phyloP scores from a whole-genome alignment of 2,797 vertebrate genomes.

The Eulemur mongoz region DNA sequence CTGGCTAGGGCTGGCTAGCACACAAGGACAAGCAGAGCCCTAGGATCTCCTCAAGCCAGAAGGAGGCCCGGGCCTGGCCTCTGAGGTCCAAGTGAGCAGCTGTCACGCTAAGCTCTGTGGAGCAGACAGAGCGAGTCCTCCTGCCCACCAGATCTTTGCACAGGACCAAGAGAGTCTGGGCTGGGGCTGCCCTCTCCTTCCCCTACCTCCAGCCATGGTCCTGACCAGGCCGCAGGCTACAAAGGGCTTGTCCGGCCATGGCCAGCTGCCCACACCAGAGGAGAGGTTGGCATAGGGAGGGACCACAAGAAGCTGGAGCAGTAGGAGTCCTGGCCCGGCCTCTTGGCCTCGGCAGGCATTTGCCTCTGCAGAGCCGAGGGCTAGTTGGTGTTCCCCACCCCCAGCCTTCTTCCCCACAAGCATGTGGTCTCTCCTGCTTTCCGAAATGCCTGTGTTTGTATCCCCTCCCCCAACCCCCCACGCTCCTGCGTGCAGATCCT shows the following conservation, averaged over 20 bases:
- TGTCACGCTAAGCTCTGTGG: conserved; percentile 40
- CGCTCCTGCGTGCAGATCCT: conserved; percentile 34
- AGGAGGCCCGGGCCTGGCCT: conserved; percentile 66
- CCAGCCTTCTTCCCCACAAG: conserved; percentile 32
- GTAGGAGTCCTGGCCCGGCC: background rate
- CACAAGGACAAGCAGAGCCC: background rate
- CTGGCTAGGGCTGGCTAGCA: background rate
- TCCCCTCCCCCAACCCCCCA: conserved; percentile 69
- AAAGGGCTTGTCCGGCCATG: background rate
- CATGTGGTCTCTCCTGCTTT: conserved; percentile 54
- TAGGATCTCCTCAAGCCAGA: conserved; percentile 73
- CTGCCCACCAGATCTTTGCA: background rate
- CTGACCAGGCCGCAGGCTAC: background rate
- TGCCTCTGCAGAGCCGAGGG: background rate
- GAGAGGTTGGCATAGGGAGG: background rate
- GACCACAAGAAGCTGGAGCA: background rate
- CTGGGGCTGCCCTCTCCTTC: conserved; percentile 71
- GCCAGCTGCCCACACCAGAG: background rate
- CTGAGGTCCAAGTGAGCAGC: conserved; percentile 79
- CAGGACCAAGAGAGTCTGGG: conserved; percentile 80
- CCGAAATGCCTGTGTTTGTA: conserved; percentile 31
- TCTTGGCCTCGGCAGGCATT: background rate
- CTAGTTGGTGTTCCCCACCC: background rate
- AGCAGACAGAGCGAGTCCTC: background rate
- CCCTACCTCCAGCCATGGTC: conserved; percentile 28